A percentile compares a stretch with the other conserved stretches of the same genome.
These are phyloP conservation scores for Callocephalon fimbriatum DNA, from an alignment of 2,113 vertebrate genomes.

Conservation along the genomic window DNA sequence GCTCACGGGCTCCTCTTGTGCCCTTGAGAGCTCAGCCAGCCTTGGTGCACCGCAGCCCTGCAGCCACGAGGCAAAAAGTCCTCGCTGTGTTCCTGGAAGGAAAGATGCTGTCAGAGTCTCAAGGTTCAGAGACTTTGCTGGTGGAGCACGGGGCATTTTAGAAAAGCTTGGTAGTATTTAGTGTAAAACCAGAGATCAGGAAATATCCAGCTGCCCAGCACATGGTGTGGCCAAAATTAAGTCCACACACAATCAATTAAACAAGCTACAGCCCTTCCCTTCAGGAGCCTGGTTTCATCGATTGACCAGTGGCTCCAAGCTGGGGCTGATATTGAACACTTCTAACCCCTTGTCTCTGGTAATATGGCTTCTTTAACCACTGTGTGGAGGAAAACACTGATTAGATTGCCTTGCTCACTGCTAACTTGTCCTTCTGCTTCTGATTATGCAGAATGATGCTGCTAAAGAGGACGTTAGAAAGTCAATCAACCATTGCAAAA, in stretches of 20 bases:
- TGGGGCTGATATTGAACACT: neutral
- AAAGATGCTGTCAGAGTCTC: neutral
- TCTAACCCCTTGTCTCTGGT: neutral
- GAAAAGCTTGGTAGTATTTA: neutral
- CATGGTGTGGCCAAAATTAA: neutral
- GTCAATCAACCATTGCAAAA: neutral
- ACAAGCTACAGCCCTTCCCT: neutral
- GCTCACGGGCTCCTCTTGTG: neutral
- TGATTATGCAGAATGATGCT: neutral
- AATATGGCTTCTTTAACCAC: neutral
- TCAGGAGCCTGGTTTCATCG: neutral
- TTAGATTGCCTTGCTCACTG: neutral
- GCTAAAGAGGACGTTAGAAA: neutral
- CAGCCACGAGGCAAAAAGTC: neutral
- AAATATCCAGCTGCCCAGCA: neutral
- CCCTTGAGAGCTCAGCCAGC: neutral
- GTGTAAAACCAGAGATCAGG: neutral
- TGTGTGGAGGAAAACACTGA: neutral
- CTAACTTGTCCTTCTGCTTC: neutral
- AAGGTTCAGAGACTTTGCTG: neutral
- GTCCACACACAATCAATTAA: neutral
- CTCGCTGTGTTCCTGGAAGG: neutral
- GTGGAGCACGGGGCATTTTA: neutral
- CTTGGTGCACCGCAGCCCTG: fast-evolving
- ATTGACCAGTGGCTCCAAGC: neutral